A percentile compares a stretch with the other conserved stretches of the same genome.
Evolutionary conservation across 2,113 vertebrate genomes (phyloP).

Genomic region (Scomber japonicus): DNA sequence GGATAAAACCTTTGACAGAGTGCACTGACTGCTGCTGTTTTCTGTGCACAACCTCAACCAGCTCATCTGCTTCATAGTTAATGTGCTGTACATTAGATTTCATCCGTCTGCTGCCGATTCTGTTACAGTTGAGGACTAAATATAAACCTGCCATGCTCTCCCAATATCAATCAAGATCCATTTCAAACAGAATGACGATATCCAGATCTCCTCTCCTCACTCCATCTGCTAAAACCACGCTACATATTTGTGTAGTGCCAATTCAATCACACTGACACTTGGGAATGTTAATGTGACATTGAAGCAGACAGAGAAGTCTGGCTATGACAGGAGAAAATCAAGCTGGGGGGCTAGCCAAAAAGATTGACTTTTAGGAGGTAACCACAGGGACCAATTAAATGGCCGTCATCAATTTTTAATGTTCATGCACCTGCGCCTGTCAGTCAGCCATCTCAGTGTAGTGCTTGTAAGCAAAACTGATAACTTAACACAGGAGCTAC

Average conservation of each 20-base stretch:
- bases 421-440: conserved; percentile 54
- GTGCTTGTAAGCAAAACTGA: conserved; percentile 51
- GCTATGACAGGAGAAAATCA: conserved; percentile 59
- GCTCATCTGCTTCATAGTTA: conserved; percentile 35
- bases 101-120: conserved; percentile 45
- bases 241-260: conserved; percentile 41
- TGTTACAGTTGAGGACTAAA: conserved; percentile 57
- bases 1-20: conserved; percentile 47
- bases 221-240: conserved; percentile 61
- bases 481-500: conserved; percentile 10
- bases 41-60: conserved; percentile 3
- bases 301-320: conserved; percentile 56
- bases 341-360: conserved; percentile 62
- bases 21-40: conserved; percentile 22
- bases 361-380: conserved; percentile 39
- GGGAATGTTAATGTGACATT: conserved; percentile 68
- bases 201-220: conserved; percentile 33
- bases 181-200: conserved; percentile 63
- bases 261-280: conserved; percentile 61
- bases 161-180: conserved; percentile 65
- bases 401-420: conserved; percentile 64
- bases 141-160: conserved; percentile 65
- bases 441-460: conserved; percentile 54
- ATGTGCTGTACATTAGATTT: conserved; percentile 67
- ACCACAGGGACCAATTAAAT: conserved; percentile 72